phyloP scores from a whole-genome alignment of 1,140 invertebrate species.

The Temnothorax nylanderi region DNA sequence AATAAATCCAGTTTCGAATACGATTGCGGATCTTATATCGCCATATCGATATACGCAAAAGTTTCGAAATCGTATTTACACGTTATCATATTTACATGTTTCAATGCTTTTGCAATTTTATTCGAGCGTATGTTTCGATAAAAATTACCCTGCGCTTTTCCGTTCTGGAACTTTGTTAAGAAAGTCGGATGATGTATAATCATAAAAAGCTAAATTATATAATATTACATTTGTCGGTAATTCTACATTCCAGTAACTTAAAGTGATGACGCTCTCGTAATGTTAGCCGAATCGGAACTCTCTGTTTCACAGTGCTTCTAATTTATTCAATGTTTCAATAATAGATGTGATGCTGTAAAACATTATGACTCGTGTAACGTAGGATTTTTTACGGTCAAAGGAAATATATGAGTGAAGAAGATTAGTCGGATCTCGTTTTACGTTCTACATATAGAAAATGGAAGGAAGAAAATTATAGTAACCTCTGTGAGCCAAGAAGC shows the following conservation, averaged over 20 bases:
- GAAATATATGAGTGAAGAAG: slow-evolving; percentile 6
- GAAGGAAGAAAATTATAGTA: slow-evolving; percentile 6
- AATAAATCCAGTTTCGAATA: slow-evolving; percentile 5
- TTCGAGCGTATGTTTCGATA: neutral
- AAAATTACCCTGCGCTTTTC: neutral
- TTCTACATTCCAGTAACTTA: slow-evolving; percentile 17
- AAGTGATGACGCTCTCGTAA: slow-evolving; percentile 13
- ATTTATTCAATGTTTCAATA: slow-evolving; percentile 51
- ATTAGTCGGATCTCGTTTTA: neutral
- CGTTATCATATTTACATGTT: neutral
- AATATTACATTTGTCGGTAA: slow-evolving; percentile 21
- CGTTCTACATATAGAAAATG: slow-evolving; percentile 3
- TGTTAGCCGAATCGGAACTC: slow-evolving; percentile 2
- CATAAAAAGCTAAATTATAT: neutral
- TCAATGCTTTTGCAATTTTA: neutral
- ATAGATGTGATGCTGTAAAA: slow-evolving; percentile 43
- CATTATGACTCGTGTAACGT: slow-evolving; percentile 8
- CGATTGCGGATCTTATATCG: neutral
- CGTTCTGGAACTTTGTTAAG: neutral
- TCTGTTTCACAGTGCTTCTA: neutral
- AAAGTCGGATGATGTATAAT: neutral
- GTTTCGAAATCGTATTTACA: neutral
- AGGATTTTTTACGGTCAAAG: slow-evolving; percentile 39
- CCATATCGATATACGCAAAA: neutral
- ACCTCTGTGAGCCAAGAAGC: neutral